phyloP scores from a whole-genome alignment of 2,888 invertebrate species.

The Catonia carolina region DNA sequence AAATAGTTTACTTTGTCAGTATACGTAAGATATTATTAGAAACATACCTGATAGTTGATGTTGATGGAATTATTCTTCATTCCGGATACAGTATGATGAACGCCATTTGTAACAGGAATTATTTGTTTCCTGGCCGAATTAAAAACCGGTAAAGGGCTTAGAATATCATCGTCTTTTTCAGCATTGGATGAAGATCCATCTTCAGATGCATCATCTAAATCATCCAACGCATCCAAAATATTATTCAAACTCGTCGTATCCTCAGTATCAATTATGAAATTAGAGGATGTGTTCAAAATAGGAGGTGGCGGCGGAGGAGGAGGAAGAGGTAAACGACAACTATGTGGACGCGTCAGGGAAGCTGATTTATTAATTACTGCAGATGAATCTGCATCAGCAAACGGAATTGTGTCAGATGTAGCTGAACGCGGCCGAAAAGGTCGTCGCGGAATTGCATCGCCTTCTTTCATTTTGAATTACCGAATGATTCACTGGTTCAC shows the following conservation, averaged over 20 bases:
- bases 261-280: constrained; percentile 12
- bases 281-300: neutral
- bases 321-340: constrained; percentile 11
- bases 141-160: no score
- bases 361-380: neutral
- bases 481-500: no score
- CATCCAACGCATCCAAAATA: constrained; percentile 23
- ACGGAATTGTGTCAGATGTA: constrained; percentile 24
- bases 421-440: constrained; percentile 22
- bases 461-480: no score
- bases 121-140: no score
- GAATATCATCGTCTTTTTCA: neutral
- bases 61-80: neutral
- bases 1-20: no score
- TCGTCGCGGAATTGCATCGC: neutral
- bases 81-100: neutral
- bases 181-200: neutral
- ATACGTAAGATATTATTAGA: no score
- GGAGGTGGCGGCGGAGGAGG: constrained; percentile 7
- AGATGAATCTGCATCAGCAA: constrained; percentile 14
- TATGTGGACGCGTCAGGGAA: neutral
- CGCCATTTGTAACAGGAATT: no score
- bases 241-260: constrained; percentile 25
- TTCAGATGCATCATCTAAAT: constrained; percentile 13
- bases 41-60: neutral